Conservation (phyloP, 2,888 invertebrate species). For the Xylota sylvarum region DNA sequence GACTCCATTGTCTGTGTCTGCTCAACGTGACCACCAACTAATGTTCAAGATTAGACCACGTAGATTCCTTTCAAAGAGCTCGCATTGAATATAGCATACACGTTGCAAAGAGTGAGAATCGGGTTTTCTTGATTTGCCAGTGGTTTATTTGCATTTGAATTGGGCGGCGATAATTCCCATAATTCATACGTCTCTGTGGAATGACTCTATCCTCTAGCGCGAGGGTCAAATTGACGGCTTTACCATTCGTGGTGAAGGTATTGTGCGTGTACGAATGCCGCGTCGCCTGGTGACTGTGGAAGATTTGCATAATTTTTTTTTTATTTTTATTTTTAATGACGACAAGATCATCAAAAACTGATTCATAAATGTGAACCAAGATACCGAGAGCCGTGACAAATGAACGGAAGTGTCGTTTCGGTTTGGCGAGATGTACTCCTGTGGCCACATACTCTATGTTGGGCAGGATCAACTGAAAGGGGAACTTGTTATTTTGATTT, state of each 20-base stretch:
- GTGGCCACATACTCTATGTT: slow-evolving; percentile 63
- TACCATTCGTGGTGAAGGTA: slow-evolving; percentile 32
- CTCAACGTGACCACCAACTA: slow-evolving; percentile 74
- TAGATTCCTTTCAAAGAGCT: slow-evolving; percentile 14
- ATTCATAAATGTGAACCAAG: slow-evolving; percentile 11
- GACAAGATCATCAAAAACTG: slow-evolving; percentile 59
- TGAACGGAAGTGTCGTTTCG: slow-evolving; percentile 59
- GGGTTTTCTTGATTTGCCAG: slow-evolving; percentile 31
- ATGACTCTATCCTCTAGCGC: slow-evolving; percentile 44
- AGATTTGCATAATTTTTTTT: slow-evolving; percentile 63
- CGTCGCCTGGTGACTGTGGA: slow-evolving; percentile 21
- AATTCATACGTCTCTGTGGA: slow-evolving; percentile 60
- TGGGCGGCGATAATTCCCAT: slow-evolving; percentile 71
- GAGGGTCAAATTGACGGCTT: slow-evolving; percentile 55
- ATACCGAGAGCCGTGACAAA: slow-evolving; percentile 48
- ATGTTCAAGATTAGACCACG: slow-evolving; percentile 69
- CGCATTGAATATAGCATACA: not conserved
- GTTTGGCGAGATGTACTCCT: slow-evolving; percentile 59
- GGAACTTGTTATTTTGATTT: slow-evolving; percentile 41
- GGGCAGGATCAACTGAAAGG: not conserved
- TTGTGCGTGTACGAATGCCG: slow-evolving; percentile 44
- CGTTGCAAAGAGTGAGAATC: slow-evolving; percentile 25
- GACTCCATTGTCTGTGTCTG: slow-evolving; percentile 61
- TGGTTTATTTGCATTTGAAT: slow-evolving; percentile 66
- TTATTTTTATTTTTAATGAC: slow-evolving; percentile 43